Evolutionary conservation across 2,113 vertebrate genomes (phyloP), one percentile per base, ranked within the genome.

Genomic region (Atlantisia rogersi): DNA sequence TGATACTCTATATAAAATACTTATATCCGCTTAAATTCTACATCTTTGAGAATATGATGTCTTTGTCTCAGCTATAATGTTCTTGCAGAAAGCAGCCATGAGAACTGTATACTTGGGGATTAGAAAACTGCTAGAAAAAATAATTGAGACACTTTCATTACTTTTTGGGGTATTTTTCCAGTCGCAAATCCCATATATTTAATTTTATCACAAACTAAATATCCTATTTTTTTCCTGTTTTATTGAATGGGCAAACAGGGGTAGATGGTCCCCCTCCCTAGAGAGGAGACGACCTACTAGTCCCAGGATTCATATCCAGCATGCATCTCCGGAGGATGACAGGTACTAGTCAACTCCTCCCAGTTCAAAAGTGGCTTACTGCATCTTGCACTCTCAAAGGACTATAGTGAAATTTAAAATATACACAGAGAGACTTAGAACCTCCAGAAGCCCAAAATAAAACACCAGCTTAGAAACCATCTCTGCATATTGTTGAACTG

Each of bases 281-380:
- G 99, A 99, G 98, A 98, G 99, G 98, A 99, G 99, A 98, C 98
- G 99, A 97, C 98, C 99, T 95, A 98, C 98, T 98, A 99, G 99
- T 97, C 99, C 99, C 98, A 99, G 99, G 99, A 99, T 99, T 98
- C 98, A 99, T 98, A 99, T 99, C 98, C 99, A 99, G 98, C 99
- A 99, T 98, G 99, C 99, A 80, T 99, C 99, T 98, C 99, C 99
- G 90, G 99, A 99, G 98, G 99, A 99, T 97, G 99, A 99, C 99
- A 99, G 99, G 99, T 99, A 99, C 98, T 98, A 98, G 98, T 98
- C 98, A 98, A 14, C 77, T 97, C 94, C 97, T 98, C 98, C 98
- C 98, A 96, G 92, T 60, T 94, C 88, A 97, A 88, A 92, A 97
- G 85, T 95, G 96, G 46, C 85, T 94, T 91, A 76, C 60, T 95